phyloP scores from a whole-genome alignment of 2,888 invertebrate genomes.

The Cybosia mesomella region DNA sequence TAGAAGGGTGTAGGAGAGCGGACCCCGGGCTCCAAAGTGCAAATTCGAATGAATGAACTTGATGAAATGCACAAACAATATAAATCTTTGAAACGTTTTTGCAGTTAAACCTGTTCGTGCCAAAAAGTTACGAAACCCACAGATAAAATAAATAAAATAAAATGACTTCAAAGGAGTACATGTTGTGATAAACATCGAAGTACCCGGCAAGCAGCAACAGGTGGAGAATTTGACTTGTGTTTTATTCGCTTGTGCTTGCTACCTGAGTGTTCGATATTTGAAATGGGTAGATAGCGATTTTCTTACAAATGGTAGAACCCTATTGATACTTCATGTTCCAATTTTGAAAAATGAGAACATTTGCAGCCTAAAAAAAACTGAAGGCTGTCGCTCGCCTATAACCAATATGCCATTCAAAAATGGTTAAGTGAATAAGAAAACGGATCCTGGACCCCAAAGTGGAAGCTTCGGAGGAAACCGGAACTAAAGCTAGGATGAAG shows the following conservation, averaged over 20 bases:
- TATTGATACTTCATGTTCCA: neutral
- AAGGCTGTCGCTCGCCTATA: too few relatives aligned
- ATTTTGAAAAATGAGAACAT: constrained; percentile 8
- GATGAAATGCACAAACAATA: too few relatives aligned
- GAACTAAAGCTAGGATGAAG: neutral
- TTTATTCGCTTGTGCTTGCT: constrained; percentile 28
- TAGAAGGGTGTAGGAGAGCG: too few relatives aligned
- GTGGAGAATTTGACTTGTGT: constrained; percentile 44
- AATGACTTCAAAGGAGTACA: constrained; percentile 28
- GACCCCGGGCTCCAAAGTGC: too few relatives aligned
- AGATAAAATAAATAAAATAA: constrained; percentile 38
- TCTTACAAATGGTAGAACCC: constrained; percentile 14
- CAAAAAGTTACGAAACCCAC: constrained; percentile 16
- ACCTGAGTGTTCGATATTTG: constrained; percentile 49
- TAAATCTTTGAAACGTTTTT: neutral
- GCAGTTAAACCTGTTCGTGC: constrained; percentile 6
- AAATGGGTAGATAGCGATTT: constrained; percentile 25
- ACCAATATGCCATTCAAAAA: too few relatives aligned
- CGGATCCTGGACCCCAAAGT: too few relatives aligned
- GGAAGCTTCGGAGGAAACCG: too few relatives aligned
- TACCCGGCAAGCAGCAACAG: constrained; percentile 46
- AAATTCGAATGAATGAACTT: too few relatives aligned
- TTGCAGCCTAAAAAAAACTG: neutral
- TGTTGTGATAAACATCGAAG: constrained; percentile 23
- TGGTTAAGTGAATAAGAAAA: too few relatives aligned